These are phyloP conservation scores for Cheilosia vulpina DNA, from an alignment of 2,888 invertebrate species.

Conservation along the genomic window DNA sequence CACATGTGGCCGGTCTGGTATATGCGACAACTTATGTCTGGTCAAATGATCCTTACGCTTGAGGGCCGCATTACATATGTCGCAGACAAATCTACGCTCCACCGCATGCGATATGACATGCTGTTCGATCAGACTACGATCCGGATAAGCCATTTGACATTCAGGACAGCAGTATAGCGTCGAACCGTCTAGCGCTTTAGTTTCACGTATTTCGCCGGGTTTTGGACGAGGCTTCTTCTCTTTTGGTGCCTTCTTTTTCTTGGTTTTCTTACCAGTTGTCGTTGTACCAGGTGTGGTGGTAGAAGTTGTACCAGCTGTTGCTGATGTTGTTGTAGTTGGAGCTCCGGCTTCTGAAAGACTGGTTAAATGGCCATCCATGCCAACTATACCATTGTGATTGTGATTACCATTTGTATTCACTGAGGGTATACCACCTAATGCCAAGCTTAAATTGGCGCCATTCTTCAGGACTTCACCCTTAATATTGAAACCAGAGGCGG, in stretches of 20 bases:
- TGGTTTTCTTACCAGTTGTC: constrained; percentile 82
- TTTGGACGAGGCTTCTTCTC: constrained; percentile 93
- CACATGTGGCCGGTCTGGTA: constrained; percentile 94
- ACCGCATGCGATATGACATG: constrained; percentile 94
- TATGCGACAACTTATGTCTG: constrained; percentile 94
- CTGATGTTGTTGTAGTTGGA: constrained; percentile 83
- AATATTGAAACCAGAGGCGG: constrained; percentile 80
- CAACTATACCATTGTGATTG: constrained; percentile 81
- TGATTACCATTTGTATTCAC: constrained; percentile 78
- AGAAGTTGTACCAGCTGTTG: constrained; percentile 81
- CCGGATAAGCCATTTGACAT: constrained; percentile 95
- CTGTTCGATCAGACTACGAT: constrained; percentile 92
- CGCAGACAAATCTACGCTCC: constrained; percentile 93
- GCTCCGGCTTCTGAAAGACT: constrained; percentile 81
- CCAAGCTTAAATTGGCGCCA: constrained; percentile 83
- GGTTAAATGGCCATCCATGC: constrained; percentile 82
- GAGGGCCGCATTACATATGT: constrained; percentile 94
- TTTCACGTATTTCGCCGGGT: constrained; percentile 84
- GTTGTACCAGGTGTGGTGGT: constrained; percentile 84
- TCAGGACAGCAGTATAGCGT: constrained; percentile 94
- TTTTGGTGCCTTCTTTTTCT: constrained; percentile 86
- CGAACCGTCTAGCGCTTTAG: constrained; percentile 90
- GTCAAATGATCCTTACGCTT: constrained; percentile 94
- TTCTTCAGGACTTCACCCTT: constrained; percentile 83
- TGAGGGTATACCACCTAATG: constrained; percentile 82